Evolutionary conservation across 2,888 invertebrate genomes (phyloP), one percentile per base, ranked within the genome.

Genomic region (Cistogaster globosa): DNA sequence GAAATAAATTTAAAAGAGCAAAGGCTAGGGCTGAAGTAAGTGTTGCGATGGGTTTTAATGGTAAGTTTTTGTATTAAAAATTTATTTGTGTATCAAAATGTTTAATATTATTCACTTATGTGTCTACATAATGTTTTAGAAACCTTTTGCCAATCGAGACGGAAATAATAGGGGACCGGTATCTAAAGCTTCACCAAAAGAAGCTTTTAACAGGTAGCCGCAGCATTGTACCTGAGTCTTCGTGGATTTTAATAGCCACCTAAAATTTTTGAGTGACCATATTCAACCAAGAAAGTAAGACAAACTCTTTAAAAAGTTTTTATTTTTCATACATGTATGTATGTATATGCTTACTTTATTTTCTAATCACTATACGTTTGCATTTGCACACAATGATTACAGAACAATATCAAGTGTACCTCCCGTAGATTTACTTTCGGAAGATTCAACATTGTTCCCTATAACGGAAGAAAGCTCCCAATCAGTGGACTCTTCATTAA

Each of bases 181-280:
- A 48, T 51, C 36, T 69, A 16, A 69, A 36, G 18, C 68, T 69
- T 0, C 8, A 69, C 68, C 68, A n/a, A n/a, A n/a, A n/a, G n/a
- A n/a, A n/a, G n/a, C n/a, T n/a, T n/a, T n/a, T n/a, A n/a, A n/a
- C n/a, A n/a, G n/a, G n/a, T n/a, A n/a, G n/a, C n/a, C n/a, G n/a
- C n/a, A n/a, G n/a, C n/a, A n/a, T n/a, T n/a, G n/a, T n/a, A n/a
- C n/a, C n/a, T n/a, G n/a, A 69, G 36, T 55, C 53, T 16, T 69
- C 55, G 36, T 55, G 68, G 68, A 36, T 12, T 38, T 55, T 69
- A 55, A 69, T 69, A 69, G 68, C 20, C 53, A 53, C n/a, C 26
- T 68, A 22, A 55, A 38, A 16, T 53, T 55, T 55, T 55, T 69
- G 36, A 55, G 16, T 69, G 36, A 38, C 20, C 55, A 55, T 55